Percentiles rank a stretch among this genome's conserved stretches.
phyloP scores from a whole-genome alignment of 2,797 vertebrate species.

The Neomorphus geoffroyi region DNA sequence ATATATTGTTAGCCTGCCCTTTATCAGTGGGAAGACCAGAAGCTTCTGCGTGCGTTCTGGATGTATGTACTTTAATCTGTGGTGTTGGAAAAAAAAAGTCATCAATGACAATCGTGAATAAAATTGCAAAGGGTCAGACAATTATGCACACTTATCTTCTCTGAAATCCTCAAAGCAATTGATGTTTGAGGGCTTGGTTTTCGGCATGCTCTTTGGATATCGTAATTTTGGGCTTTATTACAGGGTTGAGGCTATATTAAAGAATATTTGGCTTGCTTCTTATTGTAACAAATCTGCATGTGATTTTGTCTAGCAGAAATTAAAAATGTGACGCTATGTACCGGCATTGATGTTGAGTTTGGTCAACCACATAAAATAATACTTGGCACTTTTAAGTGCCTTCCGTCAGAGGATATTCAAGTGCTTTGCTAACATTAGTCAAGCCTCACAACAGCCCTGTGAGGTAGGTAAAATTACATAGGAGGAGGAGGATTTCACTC shows the following conservation, averaged over 20 bases:
- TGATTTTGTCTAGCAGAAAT: constrained; percentile 25
- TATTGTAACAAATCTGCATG: background rate
- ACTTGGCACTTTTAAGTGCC: constrained; percentile 16
- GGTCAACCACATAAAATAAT: constrained; percentile 26
- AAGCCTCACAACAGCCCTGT: constrained; percentile 58
- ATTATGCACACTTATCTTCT: background rate
- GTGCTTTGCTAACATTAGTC: constrained; percentile 33
- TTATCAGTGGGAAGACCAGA: background rate
- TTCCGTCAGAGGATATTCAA: constrained; percentile 42
- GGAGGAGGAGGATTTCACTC: constrained; percentile 28
- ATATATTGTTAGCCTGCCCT: background rate
- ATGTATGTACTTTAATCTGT: background rate
- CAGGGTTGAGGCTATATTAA: background rate
- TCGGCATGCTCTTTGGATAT: constrained; percentile 25
- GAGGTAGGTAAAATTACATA: constrained; percentile 52
- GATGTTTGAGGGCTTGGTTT: background rate
- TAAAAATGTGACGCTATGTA: constrained; percentile 35
- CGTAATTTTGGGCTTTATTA: constrained; percentile 9
- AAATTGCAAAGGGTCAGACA: background rate
- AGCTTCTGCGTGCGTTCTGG: background rate
- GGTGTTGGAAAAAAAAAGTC: background rate
- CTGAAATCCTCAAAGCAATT: constrained; percentile 10
- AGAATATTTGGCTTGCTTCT: background rate
- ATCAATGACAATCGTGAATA: background rate
- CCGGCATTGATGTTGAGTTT: constrained; percentile 18